Conservation (phyloP, 2,113 vertebrate genomes). For the Passer domesticus region DNA sequence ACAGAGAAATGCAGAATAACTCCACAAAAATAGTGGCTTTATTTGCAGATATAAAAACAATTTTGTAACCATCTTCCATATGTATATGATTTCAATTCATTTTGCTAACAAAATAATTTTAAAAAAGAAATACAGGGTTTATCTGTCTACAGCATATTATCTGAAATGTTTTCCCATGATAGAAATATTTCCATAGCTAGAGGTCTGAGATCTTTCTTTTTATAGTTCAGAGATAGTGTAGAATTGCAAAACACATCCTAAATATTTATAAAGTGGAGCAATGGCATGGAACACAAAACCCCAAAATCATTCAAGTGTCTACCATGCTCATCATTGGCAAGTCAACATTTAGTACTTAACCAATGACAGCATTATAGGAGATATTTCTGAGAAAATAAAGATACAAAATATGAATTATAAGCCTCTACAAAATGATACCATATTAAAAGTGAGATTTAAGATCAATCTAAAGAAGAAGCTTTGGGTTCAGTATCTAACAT, state of each 20-base stretch:
- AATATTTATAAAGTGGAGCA: conserved; percentile 12
- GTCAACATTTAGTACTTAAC: not conserved
- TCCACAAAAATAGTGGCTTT: not conserved
- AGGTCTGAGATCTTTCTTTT: not conserved
- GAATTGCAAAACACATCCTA: not conserved
- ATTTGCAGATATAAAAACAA: not conserved
- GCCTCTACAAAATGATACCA: not conserved
- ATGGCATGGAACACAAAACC: not conserved
- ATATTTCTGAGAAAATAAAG: conserved; percentile 33
- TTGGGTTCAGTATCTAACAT: conserved; percentile 55
- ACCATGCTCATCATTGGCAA: not conserved
- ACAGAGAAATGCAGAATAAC: not conserved
- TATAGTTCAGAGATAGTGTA: not conserved
- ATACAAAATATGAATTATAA: conserved; percentile 22
- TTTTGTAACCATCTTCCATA: not conserved
- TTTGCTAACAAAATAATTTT: not conserved
- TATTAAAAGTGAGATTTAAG: conserved; percentile 59
- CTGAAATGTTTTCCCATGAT: not conserved
- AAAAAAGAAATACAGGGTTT: not conserved
- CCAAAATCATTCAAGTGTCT: not conserved
- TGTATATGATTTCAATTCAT: not conserved
- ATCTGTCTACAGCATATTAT: not conserved
- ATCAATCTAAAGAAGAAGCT: conserved; percentile 59
- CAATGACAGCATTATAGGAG: not conserved
- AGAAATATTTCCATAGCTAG: not conserved